Base-by-base conservation (phyloP, 2,888 invertebrate genomes). In the Acleris sparsana region DNA sequence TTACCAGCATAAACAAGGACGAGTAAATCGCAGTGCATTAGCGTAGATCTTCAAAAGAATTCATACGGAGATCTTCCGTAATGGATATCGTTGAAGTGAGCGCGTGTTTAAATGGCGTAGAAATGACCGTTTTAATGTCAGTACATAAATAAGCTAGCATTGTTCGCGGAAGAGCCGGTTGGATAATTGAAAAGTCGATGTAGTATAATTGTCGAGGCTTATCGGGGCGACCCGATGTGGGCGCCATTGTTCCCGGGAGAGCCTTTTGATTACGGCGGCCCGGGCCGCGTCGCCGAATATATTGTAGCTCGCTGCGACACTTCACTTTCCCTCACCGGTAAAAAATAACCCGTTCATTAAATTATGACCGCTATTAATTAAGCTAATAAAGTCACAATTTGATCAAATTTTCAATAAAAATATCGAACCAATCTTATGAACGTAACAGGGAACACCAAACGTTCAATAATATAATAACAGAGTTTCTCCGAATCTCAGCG, bases 121-220 rank as follows among this genome's bases (percentile, higher is more conserved):
- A 85, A 89, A 88, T 91, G 89, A 88, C 90, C 88, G 86, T 81
- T 85, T 88, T 91, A 89, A 91, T 90, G 89, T 66, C 61, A 62
- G 66, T 87, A 88, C 87, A 88, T 86, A 92, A 90, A 92, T 90
- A 90, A 86, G 83, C 84, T 83, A 86, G 90, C 85, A 88, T 91
- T 92, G 90, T 92, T 88, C 82, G 83, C 80, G 85, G 86, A 85
- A 83, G 88, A 88, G 85, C 81, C 84, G 83, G 84, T 83, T 82
- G 89, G 89, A 87, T 92, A 92, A 92, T 92, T 92, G 92, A 92
- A 92, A 92, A 92, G 91, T 92, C 90, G 89, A 91, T 92, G 92
- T 91, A 89, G 90, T 90, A 91, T 92, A 92, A 92, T 92, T 92
- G 92, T 88, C 85, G 89, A 80, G 89, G 92, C 88, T 92, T 92